Evolutionary conservation across 1,140 invertebrate genomes (phyloP).

Genomic region (Ceratina australensis): DNA sequence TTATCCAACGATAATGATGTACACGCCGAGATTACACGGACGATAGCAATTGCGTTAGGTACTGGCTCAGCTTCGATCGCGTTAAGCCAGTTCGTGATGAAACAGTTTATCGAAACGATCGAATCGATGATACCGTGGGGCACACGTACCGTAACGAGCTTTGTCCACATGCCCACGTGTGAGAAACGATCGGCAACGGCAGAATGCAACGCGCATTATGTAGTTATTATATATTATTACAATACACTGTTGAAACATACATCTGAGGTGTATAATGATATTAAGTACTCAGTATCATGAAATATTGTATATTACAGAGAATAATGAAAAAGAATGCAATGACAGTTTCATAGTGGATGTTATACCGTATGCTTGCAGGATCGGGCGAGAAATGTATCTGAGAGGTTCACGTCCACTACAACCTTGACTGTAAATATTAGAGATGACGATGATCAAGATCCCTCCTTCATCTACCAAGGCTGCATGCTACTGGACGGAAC

Average conservation of each 20-base stretch:
- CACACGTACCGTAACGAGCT: background rate
- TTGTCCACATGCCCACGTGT: background rate
- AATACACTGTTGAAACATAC: too few species aligned
- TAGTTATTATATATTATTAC: too few species aligned
- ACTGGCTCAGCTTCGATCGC: background rate
- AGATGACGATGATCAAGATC: conserved; percentile 94
- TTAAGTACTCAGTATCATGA: too few species aligned
- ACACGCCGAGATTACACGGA: background rate
- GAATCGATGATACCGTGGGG: background rate
- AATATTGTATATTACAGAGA: background rate
- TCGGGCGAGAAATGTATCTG: conserved; percentile 87
- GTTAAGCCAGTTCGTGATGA: conserved; percentile 3
- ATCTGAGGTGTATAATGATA: too few species aligned
- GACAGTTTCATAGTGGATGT: too few species aligned
- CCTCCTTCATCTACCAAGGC: conserved; percentile 91
- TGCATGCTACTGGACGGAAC: conserved; percentile 88
- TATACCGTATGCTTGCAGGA: conserved; percentile 82
- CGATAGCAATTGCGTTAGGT: background rate
- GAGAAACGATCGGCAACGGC: background rate
- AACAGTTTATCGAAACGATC: conserved; percentile 6
- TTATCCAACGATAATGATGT: conserved; percentile 13
- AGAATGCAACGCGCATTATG: background rate
- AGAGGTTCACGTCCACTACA: conserved; percentile 89
- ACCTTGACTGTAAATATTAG: conserved; percentile 91
- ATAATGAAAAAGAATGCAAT: background rate